phyloP scores from a whole-genome alignment of 2,888 invertebrate species.

The Rotaria sp. region DNA sequence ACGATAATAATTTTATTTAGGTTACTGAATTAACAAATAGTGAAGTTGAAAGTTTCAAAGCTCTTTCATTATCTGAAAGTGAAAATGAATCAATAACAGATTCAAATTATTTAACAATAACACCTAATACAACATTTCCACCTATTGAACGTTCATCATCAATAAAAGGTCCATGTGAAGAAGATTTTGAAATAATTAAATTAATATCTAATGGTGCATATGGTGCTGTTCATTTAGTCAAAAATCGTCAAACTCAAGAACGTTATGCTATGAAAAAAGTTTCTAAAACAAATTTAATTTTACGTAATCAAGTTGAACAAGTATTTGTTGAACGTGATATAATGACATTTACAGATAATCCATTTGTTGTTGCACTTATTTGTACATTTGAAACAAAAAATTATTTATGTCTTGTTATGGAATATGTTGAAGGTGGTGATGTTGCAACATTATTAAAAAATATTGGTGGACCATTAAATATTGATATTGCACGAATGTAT shows the following conservation, averaged over 20 bases:
- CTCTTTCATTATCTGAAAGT: neutral
- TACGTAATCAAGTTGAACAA: conserved; percentile 87
- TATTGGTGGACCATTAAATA: conserved; percentile 71
- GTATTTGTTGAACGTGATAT: conserved; percentile 98
- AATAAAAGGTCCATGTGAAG: conserved; percentile 61
- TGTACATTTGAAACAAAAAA: conserved; percentile 98
- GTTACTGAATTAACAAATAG: too few species aligned
- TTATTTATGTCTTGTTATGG: conserved; percentile 94
- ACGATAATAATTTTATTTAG: neutral
- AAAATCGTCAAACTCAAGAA: conserved; percentile 83
- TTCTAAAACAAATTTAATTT: conserved; percentile 90
- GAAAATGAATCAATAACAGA: neutral
- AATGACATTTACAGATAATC: conserved; percentile 97
- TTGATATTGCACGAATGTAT: conserved; percentile 79
- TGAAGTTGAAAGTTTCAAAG: conserved; percentile 19
- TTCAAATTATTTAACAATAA: neutral
- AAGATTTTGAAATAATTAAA: conserved; percentile 92
- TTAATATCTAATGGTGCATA: conserved; percentile 98
- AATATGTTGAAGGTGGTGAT: conserved; percentile 98
- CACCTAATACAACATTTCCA: conserved; percentile 26
- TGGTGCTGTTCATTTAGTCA: conserved; percentile 92
- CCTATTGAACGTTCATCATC: neutral
- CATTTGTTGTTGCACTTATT: conserved; percentile 96
- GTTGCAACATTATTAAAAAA: conserved; percentile 89
- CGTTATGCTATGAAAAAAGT: conserved; percentile 99